Base-by-base conservation (phyloP, 1,140 invertebrate genomes). In the Drosophila elegans region DNA sequence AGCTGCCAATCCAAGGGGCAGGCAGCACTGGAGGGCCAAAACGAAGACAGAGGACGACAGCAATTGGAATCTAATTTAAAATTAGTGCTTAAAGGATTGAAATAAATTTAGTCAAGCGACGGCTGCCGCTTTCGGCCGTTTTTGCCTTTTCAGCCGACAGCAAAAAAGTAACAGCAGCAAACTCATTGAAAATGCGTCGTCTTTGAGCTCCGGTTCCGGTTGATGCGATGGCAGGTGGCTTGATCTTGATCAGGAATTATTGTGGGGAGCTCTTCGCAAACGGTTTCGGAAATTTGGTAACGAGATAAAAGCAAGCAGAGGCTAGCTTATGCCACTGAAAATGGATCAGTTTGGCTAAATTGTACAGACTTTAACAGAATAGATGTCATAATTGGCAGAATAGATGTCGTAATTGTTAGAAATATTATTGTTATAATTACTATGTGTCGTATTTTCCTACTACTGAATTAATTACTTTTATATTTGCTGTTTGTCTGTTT, bases 61-160 rank as follows among this genome's bases (percentile, higher is more conserved):
- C 76, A 88, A 88, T 88, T 88, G 80, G 84, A 88, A 88, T 88
- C 85, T 88, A 88, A 88, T 88, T 88, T 88, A 88, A 88, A 88
- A 89, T 88, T 89, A 89, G 84, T 90, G 84, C 73, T 89, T 78
- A 89, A 89, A 80, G 84, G 84, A 84, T 90, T 88, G 84, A 84
- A 88, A 88, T 89, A 88, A 88, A 89, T 84, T 89, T 89, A 71
- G 76, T 67, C 84, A 77, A 83, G 74, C 64, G 74, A 76, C 64
- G 75, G 74, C 75, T 77, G 74, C 57, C 56, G 75, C 42, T 62
- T 34, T 55, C 48, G 66, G 42, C 45, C 61, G 52, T 67, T 44
- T 27, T 13, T 44, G 49, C 41, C 53, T 38, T 69, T 54, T 63
- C 64, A 45, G 69, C 60, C 48, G 29, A 42, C 38, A 52, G 59